phyloP scores from a whole-genome alignment of 2,797 vertebrate species.

The Pantherophis vulpinus region DNA sequence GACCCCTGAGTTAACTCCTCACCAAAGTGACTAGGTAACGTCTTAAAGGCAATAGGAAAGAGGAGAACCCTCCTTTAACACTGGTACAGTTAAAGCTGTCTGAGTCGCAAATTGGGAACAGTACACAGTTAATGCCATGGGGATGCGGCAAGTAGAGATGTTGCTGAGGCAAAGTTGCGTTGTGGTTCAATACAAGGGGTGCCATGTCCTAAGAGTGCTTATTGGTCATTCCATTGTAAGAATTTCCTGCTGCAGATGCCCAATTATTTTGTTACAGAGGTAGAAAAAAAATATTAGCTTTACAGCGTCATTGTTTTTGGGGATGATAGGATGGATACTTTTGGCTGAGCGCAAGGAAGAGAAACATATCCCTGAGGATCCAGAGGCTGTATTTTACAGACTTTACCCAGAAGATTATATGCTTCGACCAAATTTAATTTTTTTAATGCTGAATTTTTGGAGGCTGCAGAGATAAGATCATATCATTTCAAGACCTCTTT shows the following conservation, averaged over 20 bases:
- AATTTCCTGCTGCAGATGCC: background rate
- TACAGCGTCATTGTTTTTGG: background rate
- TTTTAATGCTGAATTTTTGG: background rate
- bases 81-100: background rate
- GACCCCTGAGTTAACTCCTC: background rate
- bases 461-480: background rate
- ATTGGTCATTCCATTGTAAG: background rate
- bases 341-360: background rate
- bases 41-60: background rate
- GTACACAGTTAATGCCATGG: background rate
- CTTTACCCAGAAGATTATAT: background rate
- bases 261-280: background rate
- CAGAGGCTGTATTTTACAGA: background rate
- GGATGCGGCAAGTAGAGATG: background rate
- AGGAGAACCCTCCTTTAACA: background rate
- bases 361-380: background rate
- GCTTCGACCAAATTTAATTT: background rate
- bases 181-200: background rate
- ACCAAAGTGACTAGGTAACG: background rate
- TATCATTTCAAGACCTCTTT: background rate
- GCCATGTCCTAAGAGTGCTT: background rate
- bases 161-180: background rate
- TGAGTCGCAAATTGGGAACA: background rate
- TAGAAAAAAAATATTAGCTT: background rate
- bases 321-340: no score